Conservation (phyloP, 2,113 vertebrate genomes). For the Pedionomus torquatus region DNA sequence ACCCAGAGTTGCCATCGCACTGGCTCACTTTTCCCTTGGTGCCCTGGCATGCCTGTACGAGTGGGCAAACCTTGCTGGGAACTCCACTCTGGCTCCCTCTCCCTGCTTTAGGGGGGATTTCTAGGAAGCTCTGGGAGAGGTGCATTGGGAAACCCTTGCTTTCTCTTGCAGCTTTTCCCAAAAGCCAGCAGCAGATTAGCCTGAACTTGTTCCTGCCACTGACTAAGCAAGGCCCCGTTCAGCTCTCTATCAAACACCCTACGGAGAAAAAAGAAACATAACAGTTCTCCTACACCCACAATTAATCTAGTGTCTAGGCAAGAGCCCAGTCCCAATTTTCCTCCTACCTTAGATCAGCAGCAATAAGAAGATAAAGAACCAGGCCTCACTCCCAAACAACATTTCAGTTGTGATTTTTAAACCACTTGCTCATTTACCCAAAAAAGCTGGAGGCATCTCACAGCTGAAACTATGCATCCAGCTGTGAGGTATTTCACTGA, state of each 20-base stretch:
- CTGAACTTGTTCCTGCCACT: not conserved
- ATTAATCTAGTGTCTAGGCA: not conserved
- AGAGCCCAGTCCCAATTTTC: not conserved
- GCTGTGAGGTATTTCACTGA: not conserved
- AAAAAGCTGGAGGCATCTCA: not conserved
- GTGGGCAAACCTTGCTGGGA: not conserved
- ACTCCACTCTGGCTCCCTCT: accelerated
- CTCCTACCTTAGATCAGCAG: not conserved
- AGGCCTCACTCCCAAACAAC: not conserved
- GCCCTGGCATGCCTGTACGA: not conserved
- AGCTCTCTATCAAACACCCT: not conserved
- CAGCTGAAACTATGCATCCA: not conserved
- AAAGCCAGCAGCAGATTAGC: not conserved
- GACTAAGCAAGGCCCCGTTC: not conserved
- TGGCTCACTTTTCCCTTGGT: not conserved
- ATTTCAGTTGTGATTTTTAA: not conserved
- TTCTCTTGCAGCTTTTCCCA: not conserved
- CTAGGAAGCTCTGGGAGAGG: not conserved
- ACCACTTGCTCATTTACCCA: not conserved
- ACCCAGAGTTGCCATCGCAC: not conserved
- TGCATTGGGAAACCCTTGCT: not conserved
- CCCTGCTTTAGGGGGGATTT: not conserved
- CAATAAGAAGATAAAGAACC: not conserved
- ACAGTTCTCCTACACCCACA: not conserved
- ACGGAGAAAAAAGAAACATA: accelerated